Evolutionary conservation across 92 coral and sea anemone species (phyloP), one percentile per base, ranked within the genome.

Genomic region (Blastomussa wellsi): DNA sequence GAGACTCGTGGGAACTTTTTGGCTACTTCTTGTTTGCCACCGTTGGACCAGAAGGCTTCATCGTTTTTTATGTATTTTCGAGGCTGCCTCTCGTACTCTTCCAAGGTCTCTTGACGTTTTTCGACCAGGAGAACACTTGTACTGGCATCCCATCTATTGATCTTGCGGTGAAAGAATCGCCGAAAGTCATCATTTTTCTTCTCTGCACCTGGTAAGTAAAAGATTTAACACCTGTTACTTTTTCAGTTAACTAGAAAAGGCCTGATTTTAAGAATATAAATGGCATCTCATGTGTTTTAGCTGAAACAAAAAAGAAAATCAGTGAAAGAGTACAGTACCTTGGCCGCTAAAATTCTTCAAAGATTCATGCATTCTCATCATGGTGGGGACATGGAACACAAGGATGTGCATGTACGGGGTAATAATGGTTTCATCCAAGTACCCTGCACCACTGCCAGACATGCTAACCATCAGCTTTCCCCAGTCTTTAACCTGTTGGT

Each of bases 331-430:
- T n/a, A n/a, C n/a, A n/a, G n/a, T 80, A 80, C 76, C 84, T 80
- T 80, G 76, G 32, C 76, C 84, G 32, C 84, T 80, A 47, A 80
- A 80, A 16, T 35, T 26, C 36, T 84, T 84, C 51, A 74, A 84
- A 24, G 84, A 86, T 48, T 84, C 86, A 42, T 86, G 85, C 76
- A 76, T 72, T 29, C 66, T 72, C 20, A 86, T 79, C 90, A 86
- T 86, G 37, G 59, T 64, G 77, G 85, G 90, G 17, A 79, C 90
- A 42, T 86, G 90, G 26, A 86, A 86, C 39, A 86, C 80, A 33
- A 86, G 41, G 75, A 60, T 41, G 19, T 86, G 85, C 81, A 86
- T 86, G 7, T 86, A 86, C 1, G 90, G 90, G 73, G 90, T 86
- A 14, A 86, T 80, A 4, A 86, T 79, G 11, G 78, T 86, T 22